Evolutionary conservation across 2,888 invertebrate genomes (phyloP).

Genomic region (Muscina levida): DNA sequence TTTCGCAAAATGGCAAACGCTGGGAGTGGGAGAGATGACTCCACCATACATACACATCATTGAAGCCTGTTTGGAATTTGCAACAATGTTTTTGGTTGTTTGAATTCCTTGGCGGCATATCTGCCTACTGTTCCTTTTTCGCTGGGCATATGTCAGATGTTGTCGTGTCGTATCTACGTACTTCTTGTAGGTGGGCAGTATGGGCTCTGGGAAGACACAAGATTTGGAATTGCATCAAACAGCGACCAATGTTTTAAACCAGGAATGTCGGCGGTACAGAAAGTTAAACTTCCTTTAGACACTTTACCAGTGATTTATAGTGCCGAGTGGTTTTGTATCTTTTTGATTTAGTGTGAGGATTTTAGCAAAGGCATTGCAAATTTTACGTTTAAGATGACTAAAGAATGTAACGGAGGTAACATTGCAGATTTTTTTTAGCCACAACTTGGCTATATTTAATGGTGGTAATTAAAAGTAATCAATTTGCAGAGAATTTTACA

Average conservation of each 20-base stretch:
- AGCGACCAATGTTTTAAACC: not conserved
- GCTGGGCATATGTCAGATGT: constrained; percentile 54
- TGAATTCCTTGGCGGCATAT: no score
- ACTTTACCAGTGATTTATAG: constrained; percentile 61
- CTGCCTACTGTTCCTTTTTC: constrained; percentile 26
- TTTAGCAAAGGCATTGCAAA: not conserved
- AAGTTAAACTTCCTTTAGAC: constrained; percentile 59
- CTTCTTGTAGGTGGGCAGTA: not conserved
- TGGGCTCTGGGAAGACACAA: not conserved
- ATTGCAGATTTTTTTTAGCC: not conserved
- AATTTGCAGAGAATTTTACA: constrained; percentile 57
- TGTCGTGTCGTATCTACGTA: constrained; percentile 1
- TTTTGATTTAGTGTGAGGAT: constrained; percentile 53
- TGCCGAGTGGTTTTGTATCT: constrained; percentile 57
- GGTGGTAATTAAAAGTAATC: constrained; percentile 60
- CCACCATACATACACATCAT: no score
- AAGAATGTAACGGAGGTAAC: constrained; percentile 21
- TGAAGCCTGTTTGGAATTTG: constrained; percentile 43
- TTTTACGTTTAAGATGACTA: not conserved
- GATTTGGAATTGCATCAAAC: constrained; percentile 11
- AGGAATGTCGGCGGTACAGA: constrained; percentile 54
- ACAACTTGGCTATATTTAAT: constrained; percentile 41
- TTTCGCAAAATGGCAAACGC: constrained; percentile 34
- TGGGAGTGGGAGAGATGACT: not conserved
- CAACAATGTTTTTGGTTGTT: constrained; percentile 44